These are phyloP conservation scores for Chorisops tibialis DNA, from an alignment of 2,888 invertebrate genomes.

Conservation along the genomic window DNA sequence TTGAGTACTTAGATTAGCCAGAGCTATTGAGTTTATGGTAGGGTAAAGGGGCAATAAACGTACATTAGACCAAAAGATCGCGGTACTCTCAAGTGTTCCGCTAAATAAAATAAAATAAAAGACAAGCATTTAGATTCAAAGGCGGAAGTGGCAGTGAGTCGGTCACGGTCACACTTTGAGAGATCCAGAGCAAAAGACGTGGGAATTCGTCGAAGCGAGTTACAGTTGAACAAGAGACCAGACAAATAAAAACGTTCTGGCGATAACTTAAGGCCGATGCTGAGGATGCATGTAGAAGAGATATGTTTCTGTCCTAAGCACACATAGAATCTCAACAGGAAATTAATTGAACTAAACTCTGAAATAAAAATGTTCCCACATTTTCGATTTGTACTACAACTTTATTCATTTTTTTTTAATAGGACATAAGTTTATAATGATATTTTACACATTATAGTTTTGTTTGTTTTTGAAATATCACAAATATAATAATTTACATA, in stretches of 20 bases:
- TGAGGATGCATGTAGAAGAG: not conserved
- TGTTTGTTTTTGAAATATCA: conserved; percentile 25
- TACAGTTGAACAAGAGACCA: not conserved
- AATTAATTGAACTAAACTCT: too few relatives aligned
- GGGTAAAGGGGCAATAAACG: too few relatives aligned
- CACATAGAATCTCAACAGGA: too few relatives aligned
- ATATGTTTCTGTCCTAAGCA: not conserved
- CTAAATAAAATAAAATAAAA: too few relatives aligned
- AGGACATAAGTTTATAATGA: conserved; percentile 20
- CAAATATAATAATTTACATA: conserved; percentile 22
- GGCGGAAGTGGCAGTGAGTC: too few relatives aligned
- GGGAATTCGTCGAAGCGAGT: not conserved
- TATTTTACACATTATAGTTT: conserved; percentile 24
- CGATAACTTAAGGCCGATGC: too few relatives aligned
- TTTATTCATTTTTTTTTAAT: conserved; percentile 23
- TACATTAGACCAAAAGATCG: too few relatives aligned
- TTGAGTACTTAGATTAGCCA: too few relatives aligned
- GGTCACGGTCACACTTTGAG: not conserved
- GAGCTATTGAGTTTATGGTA: too few relatives aligned
- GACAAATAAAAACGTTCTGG: too few relatives aligned
- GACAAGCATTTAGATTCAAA: too few relatives aligned
- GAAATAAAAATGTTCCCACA: not conserved
- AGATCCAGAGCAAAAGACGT: conserved; percentile 29
- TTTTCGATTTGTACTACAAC: conserved; percentile 23
- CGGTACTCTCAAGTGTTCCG: too few relatives aligned